Base-by-base conservation (phyloP, 2,113 vertebrate genomes). In the Gallinago paraguaiae region DNA sequence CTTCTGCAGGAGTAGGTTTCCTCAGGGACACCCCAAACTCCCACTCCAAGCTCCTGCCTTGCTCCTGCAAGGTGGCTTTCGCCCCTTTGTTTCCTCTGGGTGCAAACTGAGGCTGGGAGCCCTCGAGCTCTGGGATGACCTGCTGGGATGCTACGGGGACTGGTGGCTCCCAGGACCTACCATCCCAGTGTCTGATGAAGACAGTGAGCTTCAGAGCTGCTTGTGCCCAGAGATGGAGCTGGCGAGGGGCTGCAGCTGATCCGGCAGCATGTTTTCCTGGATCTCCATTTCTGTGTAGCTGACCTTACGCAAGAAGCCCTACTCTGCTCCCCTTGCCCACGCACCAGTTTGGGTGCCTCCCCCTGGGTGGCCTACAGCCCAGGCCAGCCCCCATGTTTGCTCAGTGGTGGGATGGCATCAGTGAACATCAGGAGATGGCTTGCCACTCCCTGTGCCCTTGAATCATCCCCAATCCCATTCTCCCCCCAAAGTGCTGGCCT, bases 251-350 rank as follows among this genome's bases (percentile, higher is more conserved):
- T 39, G 30, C 0, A 1, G 81, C 56, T 4, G 5, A 53, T 28
- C n/a, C 0, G 0, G 18, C 63, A 64, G n/a, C 0, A 0, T 61
- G 46, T 80, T 83, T 91, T 95, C 95, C 91, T 46, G 51, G 60
- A 92, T 86, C 77, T 24, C 0, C 0, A 33, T 17, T 93, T 78
- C 91, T 78, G 83, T 2, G 30, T 81, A 95, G 86, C 69, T 45
- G 69, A 33, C 82, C 74, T 97, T 96, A 81, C 5, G 24, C 92
- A 97, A 92, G 92, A 76, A 86, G 91, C 64, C 43, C 90, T 82
- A 79, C 28, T 0, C 6, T 39, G 70, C 27, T 68, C 77, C 46
- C 60, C 80, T 35, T 54, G 81, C 74, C 87, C 61, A 56, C 2
- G 0, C 50, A 4, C 11, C 11, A 53, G 19, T 54, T 39, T 5